phyloP scores from a whole-genome alignment of 1,140 invertebrate species.

The Eriocheir sinensis region DNA sequence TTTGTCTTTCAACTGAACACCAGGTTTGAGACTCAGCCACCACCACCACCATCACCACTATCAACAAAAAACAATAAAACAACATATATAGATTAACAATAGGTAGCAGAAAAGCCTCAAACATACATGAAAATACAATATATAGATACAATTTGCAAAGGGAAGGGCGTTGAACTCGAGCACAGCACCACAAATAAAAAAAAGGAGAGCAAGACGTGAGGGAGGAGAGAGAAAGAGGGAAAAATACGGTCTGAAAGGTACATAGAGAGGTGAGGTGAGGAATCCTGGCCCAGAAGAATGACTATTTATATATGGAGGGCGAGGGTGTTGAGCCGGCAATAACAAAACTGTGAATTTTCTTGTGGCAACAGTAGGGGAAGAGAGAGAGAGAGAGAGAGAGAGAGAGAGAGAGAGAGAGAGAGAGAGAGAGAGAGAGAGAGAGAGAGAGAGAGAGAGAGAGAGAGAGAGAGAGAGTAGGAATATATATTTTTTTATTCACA shows the following conservation, averaged over 20 bases:
- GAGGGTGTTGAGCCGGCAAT: too few species aligned
- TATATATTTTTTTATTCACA: background rate
- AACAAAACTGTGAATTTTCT: background rate
- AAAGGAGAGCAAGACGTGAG: background rate
- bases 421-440: slow-evolving; percentile 29
- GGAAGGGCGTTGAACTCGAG: too few species aligned
- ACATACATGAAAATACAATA: too few species aligned
- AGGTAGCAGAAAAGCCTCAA: too few species aligned
- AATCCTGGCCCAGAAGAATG: background rate
- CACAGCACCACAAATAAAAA: too few species aligned
- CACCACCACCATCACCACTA: too few species aligned
- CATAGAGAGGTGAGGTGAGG: background rate
- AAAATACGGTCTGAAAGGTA: background rate
- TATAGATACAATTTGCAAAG: too few species aligned
- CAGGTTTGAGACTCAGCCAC: too few species aligned
- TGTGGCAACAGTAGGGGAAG: background rate
- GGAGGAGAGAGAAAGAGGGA: background rate
- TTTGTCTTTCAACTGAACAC: too few species aligned
- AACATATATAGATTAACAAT: too few species aligned
- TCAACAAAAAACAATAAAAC: too few species aligned
- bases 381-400: slow-evolving; percentile 37
- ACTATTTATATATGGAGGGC: too few species aligned
- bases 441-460: slow-evolving; percentile 40
- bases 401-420: slow-evolving; percentile 34
- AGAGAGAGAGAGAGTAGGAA: background rate